Evolutionary conservation across 2,797 vertebrate species (phyloP), one percentile per base, ranked within the genome.

Genomic region (Bryconaethiops microstoma): DNA sequence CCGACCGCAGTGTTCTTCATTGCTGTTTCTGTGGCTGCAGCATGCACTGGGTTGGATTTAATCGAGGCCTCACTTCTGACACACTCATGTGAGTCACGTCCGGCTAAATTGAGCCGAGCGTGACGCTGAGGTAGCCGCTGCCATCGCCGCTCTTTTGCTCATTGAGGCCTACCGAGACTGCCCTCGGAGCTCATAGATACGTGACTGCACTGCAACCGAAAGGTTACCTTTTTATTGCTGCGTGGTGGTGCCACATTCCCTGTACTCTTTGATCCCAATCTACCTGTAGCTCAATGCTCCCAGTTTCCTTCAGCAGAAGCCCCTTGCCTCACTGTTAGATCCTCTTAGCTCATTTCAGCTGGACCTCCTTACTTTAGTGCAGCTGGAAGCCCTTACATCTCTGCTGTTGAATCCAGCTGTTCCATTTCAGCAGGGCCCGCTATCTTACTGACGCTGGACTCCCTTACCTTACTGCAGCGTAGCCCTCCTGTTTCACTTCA

Each of bases 1-100:
- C 79, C 57, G 23, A 71, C 70, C 6, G 57, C 78, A 21, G 85
- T 77, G 82, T 80, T 85, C 78, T 84, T 88, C 78, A 86, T 88
- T 84, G 78, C 76, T 19, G 74, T 86, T 67, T 86, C 74, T 67
- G 48, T 63, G 77, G 75, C 79, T 75, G 76, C 73, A 54, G 80
- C 86, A 84, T 84, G 83, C 79, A 59, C 67, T 63, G 39, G 81
- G 74, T 83, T 74, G 81, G 78, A 79, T 84, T 78, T 86, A 87
- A 87, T 87, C 73, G 83, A 79, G 78, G 45, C 75, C 68, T 77
- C 57, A 68, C 76, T 75, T 79, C 77, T 78, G 63, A 83, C 76
- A n/a, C 78, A 54, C 74, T 74, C 69, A 77, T 80, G 78, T 83
- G 78, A 83, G 82, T 80, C 74, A 86, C 72, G 67, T 81, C 78